Percentiles rank a stretch among this genome's conserved stretches.
Conservation (phyloP, 2,797 vertebrate genomes). For the Simalia tracyae region DNA sequence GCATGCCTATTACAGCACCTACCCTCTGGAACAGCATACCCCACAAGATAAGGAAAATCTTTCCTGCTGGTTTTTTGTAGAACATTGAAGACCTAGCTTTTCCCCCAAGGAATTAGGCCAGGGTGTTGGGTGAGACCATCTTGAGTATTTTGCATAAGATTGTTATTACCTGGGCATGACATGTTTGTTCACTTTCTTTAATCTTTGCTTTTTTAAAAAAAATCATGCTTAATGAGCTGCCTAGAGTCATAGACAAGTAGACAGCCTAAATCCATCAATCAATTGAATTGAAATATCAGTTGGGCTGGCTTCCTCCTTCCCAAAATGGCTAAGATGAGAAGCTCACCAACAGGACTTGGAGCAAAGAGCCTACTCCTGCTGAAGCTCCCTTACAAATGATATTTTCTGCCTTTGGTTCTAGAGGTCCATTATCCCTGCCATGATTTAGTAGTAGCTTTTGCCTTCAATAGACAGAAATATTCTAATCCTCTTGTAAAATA, state of each 20-base stretch:
- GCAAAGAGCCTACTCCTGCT: background rate
- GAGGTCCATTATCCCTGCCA: background rate
- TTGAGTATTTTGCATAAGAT: background rate
- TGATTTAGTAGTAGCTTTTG: background rate
- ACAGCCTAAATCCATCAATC: background rate
- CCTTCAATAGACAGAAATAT: background rate
- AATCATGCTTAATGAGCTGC: background rate
- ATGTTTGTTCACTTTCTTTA: no score
- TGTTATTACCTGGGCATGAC: no score
- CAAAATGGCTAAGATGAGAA: background rate
- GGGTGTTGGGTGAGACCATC: background rate
- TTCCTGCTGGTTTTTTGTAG: no score
- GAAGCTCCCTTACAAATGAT: background rate
- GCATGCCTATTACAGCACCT: no score
- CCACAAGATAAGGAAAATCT: no score
- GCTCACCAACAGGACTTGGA: background rate
- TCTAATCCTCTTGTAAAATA: background rate
- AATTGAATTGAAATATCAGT: background rate
- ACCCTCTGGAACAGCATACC: no score
- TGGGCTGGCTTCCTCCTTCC: background rate
- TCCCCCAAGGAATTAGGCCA: background rate
- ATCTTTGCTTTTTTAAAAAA: background rate
- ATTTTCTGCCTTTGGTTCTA: background rate
- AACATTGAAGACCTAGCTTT: background rate
- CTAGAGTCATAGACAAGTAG: background rate